These are phyloP conservation scores for Apeira syringaria DNA, from an alignment of 2,888 invertebrate species.

Conservation along the genomic window DNA sequence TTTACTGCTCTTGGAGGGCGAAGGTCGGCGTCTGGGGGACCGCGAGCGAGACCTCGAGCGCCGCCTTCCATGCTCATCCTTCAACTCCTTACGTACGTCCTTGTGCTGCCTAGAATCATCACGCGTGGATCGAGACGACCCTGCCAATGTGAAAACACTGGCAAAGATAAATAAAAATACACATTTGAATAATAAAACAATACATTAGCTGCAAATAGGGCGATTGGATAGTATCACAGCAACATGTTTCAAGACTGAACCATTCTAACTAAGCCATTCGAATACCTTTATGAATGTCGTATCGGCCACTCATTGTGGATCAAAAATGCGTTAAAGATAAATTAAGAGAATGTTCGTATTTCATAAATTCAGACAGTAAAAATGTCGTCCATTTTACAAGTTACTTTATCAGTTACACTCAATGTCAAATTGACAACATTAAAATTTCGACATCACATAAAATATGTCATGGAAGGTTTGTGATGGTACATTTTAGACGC, in stretches of 20 bases:
- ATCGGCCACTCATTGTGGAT: constrained; percentile 37
- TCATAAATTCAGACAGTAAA: too few relatives aligned
- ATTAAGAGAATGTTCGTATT: too few relatives aligned
- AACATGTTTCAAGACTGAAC: background rate
- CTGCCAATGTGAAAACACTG: constrained; percentile 91
- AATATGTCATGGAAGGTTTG: too few relatives aligned
- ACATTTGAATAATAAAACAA: constrained; percentile 47
- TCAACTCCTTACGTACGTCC: constrained; percentile 21
- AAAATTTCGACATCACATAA: too few relatives aligned
- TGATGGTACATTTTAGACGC: too few relatives aligned
- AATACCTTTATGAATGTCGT: constrained; percentile 42
- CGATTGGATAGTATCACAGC: too few relatives aligned
- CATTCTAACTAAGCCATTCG: constrained; percentile 25
- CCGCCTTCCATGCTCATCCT: constrained; percentile 42
- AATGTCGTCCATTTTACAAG: too few relatives aligned
- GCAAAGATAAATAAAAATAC: constrained; percentile 85
- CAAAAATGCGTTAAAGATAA: background rate
- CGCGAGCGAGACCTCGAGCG: constrained; percentile 55
- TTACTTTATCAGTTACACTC: too few relatives aligned
- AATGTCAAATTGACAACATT: too few relatives aligned
- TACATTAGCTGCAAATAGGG: constrained; percentile 20
- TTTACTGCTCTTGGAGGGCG: constrained; percentile 36
- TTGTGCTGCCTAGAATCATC: constrained; percentile 75
- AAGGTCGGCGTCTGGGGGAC: constrained; percentile 49
- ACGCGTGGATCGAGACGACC: constrained; percentile 84